Base-by-base conservation (phyloP, 2,888 invertebrate species). In the Apotomis betuletana region DNA sequence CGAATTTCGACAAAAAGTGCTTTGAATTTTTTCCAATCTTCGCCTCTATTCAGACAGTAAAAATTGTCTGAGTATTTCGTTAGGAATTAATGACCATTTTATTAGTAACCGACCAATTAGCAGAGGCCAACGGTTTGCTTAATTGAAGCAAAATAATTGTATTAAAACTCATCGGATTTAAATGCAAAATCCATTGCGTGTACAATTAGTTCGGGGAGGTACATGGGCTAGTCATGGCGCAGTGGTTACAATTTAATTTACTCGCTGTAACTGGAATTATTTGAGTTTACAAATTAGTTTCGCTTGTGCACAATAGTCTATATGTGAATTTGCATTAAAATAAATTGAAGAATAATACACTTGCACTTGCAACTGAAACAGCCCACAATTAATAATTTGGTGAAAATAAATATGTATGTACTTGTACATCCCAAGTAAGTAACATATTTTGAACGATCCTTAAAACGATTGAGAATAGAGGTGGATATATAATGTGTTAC, bases 21-120 rank as follows among this genome's bases (percentile, higher is more conserved):
- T 92, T 91, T 91, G 91, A 91, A 91, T 90, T 90, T 89, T 90
- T 91, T 89, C 91, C 91, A 92, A 92, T 92, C 90, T 91, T 90
- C 89, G 89, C 89, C 83, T 90, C 90, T 83, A 90, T 92, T 92
- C 91, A 89, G 84, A 83, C 85, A 85, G 87, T 86, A 85, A 85
- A 89, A 89, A 87, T 91, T 90, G 90, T 91, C 89, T 90, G 71
- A 59, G 10, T 44, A 67, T 70, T 52, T 57, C 51, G 72, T 69
- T 68, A 63, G 61, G 67, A 41, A 63, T 61, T 71, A 57, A 58
- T 41, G 41, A 59, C 52, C 15, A 49, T 63, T 67, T 58, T 41
- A 59, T 59, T 59, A 70, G 65, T 67, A 58, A 15, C 41, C n/a
- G 27, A 61, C 55, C 13, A 51, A 62, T 57, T 60, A 51, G 51